Percentiles rank a stretch among this genome's conserved stretches.
These are phyloP conservation scores for Ammodytes marinus DNA, from an alignment of 2,113 vertebrate genomes.

Conservation along the genomic window DNA sequence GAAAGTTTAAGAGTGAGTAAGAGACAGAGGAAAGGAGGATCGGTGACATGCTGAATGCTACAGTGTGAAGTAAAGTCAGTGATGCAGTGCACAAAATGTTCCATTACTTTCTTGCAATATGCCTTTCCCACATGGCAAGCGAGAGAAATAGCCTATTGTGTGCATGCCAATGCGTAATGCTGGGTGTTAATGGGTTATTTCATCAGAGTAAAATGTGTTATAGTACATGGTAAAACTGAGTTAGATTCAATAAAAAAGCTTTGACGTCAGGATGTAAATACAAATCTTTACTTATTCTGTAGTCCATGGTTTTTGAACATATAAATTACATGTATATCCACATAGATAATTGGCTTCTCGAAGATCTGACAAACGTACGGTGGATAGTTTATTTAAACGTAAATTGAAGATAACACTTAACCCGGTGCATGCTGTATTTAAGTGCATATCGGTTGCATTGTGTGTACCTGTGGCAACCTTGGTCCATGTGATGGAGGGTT, in stretches of 20 bases:
- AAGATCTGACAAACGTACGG: not conserved
- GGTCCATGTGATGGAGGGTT: conserved; percentile 92
- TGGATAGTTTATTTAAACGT: conserved; percentile 6
- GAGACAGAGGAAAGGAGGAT: conserved; percentile 41
- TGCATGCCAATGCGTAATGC: conserved; percentile 55
- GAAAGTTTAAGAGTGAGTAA: conserved; percentile 51
- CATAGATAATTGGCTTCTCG: not conserved
- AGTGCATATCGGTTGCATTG: not conserved
- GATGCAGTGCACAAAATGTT: conserved; percentile 67
- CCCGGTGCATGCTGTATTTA: not conserved
- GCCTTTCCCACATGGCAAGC: conserved; percentile 55
- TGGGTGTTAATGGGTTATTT: conserved; percentile 62
- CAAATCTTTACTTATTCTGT: conserved; percentile 27
- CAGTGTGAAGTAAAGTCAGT: conserved; percentile 53
- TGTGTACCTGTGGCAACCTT: conserved; percentile 93
- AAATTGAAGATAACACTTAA: not conserved
- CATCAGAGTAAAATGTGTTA: conserved; percentile 44
- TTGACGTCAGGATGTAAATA: conserved; percentile 39
- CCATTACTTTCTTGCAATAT: conserved; percentile 68
- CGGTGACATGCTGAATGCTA: conserved; percentile 37
- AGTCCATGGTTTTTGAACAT: conserved; percentile 8
- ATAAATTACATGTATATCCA: conserved; percentile 1
- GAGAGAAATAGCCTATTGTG: conserved; percentile 63
- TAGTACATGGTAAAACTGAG: conserved; percentile 19
- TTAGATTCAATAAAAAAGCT: not conserved